These are phyloP conservation scores for Poeciliopsis gracilis DNA, from an alignment of 2,797 vertebrate species.

Conservation along the genomic window DNA sequence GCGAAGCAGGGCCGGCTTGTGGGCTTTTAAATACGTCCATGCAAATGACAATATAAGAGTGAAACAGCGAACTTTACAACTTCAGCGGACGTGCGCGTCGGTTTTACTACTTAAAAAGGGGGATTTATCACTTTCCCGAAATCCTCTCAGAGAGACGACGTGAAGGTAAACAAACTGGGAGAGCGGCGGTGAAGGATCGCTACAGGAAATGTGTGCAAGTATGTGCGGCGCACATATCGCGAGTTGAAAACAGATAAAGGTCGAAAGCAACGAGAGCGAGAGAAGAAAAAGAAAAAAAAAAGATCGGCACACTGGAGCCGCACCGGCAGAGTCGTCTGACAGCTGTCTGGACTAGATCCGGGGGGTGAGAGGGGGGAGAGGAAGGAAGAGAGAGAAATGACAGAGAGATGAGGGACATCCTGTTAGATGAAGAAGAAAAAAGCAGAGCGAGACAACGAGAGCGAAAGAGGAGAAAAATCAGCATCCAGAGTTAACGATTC, in stretches of 20 bases:
- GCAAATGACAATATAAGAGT: neutral
- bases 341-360: constrained; percentile 78
- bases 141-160: constrained; percentile 11
- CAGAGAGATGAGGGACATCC: constrained; percentile 60
- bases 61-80: neutral
- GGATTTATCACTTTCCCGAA: constrained; percentile 6
- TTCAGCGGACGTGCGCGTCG: neutral
- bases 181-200: constrained; percentile 25
- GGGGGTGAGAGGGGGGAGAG: constrained; percentile 56
- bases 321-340: constrained; percentile 64
- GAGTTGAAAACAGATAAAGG: constrained; percentile 56
- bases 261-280: constrained; percentile 42
- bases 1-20: neutral
- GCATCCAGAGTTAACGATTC: constrained; percentile 21
- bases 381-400: constrained; percentile 66
- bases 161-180: constrained; percentile 33
- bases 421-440: constrained; percentile 35
- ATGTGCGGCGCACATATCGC: constrained; percentile 12
- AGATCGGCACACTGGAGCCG: constrained; percentile 58
- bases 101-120: neutral
- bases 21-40: neutral
- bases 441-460: constrained; percentile 31
- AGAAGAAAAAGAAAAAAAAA: constrained; percentile 39
- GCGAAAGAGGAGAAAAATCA: constrained; percentile 13
- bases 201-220: constrained; percentile 44